Percentiles rank a stretch among this genome's conserved stretches.
phyloP scores from a whole-genome alignment of 2,797 vertebrate genomes.

The Sciurus vulgaris region DNA sequence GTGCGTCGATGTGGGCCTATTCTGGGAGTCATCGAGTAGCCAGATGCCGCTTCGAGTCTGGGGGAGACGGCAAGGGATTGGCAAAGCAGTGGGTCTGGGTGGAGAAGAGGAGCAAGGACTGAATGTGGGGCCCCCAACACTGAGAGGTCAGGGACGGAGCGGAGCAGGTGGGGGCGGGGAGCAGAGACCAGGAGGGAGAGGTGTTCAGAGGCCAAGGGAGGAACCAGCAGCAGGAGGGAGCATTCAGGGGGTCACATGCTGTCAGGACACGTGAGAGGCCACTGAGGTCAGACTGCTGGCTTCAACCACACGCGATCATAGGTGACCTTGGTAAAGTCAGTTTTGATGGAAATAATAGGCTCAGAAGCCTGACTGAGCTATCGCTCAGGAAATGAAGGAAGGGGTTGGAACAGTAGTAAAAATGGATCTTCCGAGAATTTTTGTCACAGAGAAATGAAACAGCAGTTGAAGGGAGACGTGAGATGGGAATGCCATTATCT shows the following conservation, averaged over 20 bases:
- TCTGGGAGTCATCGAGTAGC: neutral
- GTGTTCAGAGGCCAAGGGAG: neutral
- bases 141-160: neutral
- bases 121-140: neutral
- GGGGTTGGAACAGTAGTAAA: neutral
- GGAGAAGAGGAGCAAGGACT: neutral
- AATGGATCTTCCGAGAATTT: neutral
- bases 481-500: neutral
- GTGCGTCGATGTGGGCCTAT: neutral
- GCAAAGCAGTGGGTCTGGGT: neutral
- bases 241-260: neutral
- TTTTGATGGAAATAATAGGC: neutral
- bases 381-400: neutral
- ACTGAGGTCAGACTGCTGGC: neutral
- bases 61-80: neutral
- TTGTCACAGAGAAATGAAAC: neutral
- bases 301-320: neutral
- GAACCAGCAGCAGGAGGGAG: neutral
- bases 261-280: neutral
- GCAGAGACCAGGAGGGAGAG: neutral
- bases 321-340: neutral
- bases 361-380: neutral
- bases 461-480: neutral
- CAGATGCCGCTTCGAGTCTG: neutral
- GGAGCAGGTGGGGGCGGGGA: rapidly evolving